Base-by-base conservation (phyloP, 1,140 invertebrate genomes). In the Gryon sp. region DNA sequence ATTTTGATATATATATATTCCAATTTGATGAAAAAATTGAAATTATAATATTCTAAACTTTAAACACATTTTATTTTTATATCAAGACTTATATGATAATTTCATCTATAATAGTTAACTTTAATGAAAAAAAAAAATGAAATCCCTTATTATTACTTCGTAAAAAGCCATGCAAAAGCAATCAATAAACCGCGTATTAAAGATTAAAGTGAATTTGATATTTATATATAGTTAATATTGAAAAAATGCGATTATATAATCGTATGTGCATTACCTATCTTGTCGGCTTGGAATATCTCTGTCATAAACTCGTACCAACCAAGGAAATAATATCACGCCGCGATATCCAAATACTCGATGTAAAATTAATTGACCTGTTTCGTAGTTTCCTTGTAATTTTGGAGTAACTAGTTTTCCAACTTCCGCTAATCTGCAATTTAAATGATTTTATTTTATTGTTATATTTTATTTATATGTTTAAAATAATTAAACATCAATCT, bases 321-420 rank as follows among this genome's bases (percentile, higher is more conserved):
- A 99, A 3, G 97, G 97, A 87, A 99, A 99, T 14, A 99, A 90
- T 63, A 98, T 93, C 4, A 99, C 96, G 7, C 98, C 97, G 80
- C 98, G 90, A 86, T 99, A 99, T 9, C 97, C 97, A 90, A 99
- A 99, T 11, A 99, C 94, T 83, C 95, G 92, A 84, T 99, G 98
- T 14, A 99, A 90, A 86, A 99, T 98, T 32, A 98, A 89, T 88
- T 99, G 97, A 20, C 97, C 97, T 8, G 97, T 97, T 81, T 97
- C 95, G 90, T 98, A 99, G 89, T 97, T 96, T 28, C 95, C 96
- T 70, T 94, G 91, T 32, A 93, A 86, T 90, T 97, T 97, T 28
- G 95, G 95, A 38, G 92, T 88, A 88, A 97, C 95, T 65, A 96
- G 87, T 80, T 92, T 91, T 14, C 95, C 95, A 46, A 96, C 93